Conservation (phyloP, 1,140 invertebrate species). For the Diachasmimorpha longicaudata region DNA sequence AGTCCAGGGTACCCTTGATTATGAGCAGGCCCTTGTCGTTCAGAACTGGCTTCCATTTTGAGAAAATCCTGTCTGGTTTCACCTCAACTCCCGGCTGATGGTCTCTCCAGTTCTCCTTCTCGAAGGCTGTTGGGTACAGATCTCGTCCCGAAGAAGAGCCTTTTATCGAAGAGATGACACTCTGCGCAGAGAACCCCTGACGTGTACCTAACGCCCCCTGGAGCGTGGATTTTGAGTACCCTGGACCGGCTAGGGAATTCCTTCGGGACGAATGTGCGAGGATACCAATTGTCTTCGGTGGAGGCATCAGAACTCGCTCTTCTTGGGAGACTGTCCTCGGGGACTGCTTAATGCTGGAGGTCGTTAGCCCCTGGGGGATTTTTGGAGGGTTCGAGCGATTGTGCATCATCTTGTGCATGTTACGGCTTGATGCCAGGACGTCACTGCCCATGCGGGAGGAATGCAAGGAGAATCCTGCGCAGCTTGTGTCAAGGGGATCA, state of each 20-base stretch:
- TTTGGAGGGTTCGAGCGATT: not conserved
- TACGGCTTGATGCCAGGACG: constrained; percentile 41
- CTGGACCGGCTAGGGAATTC: not conserved
- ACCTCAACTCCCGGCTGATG: not conserved
- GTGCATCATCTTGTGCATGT: constrained; percentile 35
- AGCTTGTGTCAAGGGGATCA: constrained; percentile 29
- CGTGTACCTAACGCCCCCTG: not conserved
- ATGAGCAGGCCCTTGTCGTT: constrained; percentile 40
- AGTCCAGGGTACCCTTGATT: constrained; percentile 47
- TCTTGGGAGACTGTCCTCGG: not conserved
- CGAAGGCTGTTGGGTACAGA: not conserved
- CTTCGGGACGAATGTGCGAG: not conserved
- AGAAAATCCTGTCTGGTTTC: constrained; percentile 32
- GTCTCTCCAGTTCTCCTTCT: not conserved
- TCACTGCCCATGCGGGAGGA: constrained; percentile 35
- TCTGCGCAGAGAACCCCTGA: not conserved
- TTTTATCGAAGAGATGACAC: constrained; percentile 15
- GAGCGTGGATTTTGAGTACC: not conserved
- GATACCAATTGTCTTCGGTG: constrained; percentile 27
- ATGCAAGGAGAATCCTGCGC: not conserved
- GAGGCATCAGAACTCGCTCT: constrained; percentile 41
- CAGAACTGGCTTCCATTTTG: constrained; percentile 44
- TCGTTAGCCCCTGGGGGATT: constrained; percentile 20
- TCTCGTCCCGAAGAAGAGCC: not conserved
- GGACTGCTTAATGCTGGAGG: constrained; percentile 40